Evolutionary conservation across 1,140 invertebrate genomes (phyloP).

Genomic region (Eufriesea mexicana): DNA sequence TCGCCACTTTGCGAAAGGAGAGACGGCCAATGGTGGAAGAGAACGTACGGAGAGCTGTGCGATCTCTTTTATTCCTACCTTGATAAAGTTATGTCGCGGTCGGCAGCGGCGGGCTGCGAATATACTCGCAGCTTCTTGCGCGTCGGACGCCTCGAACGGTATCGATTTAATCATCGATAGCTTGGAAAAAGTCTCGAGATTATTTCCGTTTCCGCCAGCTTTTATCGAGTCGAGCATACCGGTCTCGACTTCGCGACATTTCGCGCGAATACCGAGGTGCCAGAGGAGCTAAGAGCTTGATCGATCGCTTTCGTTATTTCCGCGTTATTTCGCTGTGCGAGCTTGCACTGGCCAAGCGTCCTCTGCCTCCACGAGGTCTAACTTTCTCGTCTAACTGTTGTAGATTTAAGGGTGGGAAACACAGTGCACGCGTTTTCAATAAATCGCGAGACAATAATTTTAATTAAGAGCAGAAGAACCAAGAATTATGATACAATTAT

Average conservation of each 20-base stretch:
- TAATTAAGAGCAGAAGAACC: no score
- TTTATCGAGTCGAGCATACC: neutral
- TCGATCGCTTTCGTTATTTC: constrained; percentile 37
- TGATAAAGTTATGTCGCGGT: constrained; percentile 43
- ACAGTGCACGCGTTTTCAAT: no score
- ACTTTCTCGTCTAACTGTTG: constrained; percentile 4
- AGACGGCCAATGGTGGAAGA: constrained; percentile 2
- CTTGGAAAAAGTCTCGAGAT: neutral
- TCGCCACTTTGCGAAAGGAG: constrained; percentile 36
- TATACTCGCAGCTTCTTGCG: neutral
- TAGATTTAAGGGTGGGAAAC: no score
- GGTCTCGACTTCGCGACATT: neutral
- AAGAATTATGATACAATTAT: no score
- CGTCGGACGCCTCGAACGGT: neutral
- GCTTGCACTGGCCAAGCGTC: no score
- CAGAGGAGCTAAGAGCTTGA: neutral
- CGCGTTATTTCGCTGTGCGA: neutral
- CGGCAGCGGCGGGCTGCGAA: constrained; percentile 16
- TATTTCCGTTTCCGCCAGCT: neutral
- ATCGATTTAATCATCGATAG: neutral
- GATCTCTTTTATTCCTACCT: constrained; percentile 19
- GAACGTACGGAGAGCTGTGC: neutral
- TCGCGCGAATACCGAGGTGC: neutral
- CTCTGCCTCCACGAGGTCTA: no score
- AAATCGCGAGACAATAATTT: no score